Conservation (phyloP, 2,113 vertebrate genomes). For the Cinclus mexicanus region DNA sequence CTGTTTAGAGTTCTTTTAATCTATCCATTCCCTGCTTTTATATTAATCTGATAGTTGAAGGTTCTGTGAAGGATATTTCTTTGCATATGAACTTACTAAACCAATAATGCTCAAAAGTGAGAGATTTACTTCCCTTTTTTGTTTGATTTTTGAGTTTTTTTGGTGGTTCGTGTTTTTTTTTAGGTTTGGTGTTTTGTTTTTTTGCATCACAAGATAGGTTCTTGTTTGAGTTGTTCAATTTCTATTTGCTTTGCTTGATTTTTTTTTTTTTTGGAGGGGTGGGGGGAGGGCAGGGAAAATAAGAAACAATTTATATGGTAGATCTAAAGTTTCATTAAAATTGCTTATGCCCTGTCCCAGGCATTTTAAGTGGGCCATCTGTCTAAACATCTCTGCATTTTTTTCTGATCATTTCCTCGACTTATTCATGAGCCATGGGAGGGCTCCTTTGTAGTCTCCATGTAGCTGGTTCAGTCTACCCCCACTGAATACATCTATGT, state of each 20-base stretch:
- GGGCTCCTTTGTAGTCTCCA: conserved; percentile 98
- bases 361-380: conserved; percentile 99
- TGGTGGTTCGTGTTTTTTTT: background rate
- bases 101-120: conserved; percentile 60
- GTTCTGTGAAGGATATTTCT: conserved; percentile 76
- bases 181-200: background rate
- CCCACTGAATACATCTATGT: conserved; percentile 95
- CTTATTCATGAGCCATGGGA: conserved; percentile 99
- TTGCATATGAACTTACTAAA: conserved; percentile 80
- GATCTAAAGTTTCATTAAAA: conserved; percentile 99
- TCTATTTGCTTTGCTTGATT: conserved; percentile 81
- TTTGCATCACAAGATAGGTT: conserved; percentile 73
- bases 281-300: conserved; percentile 58
- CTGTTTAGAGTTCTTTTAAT: conserved; percentile 90
- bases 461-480: conserved; percentile 89
- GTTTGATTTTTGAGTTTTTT: background rate
- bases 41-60: conserved; percentile 82
- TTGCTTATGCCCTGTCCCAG: conserved; percentile 87
- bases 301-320: conserved; percentile 91
- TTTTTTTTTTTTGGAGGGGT: background rate
- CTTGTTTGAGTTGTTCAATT: conserved; percentile 84
- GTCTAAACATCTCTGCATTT: conserved; percentile 98
- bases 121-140: conserved; percentile 3
- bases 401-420: conserved; percentile 99
- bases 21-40: conserved; percentile 79